Percentiles rank a stretch among this genome's conserved stretches.
phyloP scores from a whole-genome alignment of 23 tunicate genomes.

The Trididemnum nubilum region DNA sequence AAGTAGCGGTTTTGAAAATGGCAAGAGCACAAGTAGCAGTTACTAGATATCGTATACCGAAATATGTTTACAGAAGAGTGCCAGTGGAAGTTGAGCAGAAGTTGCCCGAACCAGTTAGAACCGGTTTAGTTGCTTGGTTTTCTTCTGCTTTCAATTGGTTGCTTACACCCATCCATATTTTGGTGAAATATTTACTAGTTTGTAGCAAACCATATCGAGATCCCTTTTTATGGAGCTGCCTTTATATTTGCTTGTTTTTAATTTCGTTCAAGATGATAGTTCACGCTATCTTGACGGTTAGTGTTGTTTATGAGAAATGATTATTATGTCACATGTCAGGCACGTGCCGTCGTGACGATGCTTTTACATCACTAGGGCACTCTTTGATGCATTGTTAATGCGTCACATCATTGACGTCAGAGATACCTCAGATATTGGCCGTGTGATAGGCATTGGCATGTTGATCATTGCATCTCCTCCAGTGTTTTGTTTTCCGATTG shows the following conservation, averaged over 20 bases:
- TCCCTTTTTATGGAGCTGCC: neutral
- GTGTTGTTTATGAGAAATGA: too few relatives aligned
- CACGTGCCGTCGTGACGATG: too few relatives aligned
- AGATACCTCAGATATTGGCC: too few relatives aligned
- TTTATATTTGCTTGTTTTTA: conserved; percentile 9
- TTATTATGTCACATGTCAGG: too few relatives aligned
- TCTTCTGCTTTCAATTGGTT: neutral
- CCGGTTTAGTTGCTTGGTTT: neutral
- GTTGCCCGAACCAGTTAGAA: neutral
- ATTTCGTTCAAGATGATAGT: conserved; percentile 14
- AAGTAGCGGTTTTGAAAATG: too few relatives aligned
- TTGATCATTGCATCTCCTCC: too few relatives aligned
- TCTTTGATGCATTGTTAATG: too few relatives aligned
- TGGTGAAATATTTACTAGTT: neutral
- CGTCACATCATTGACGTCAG: too few relatives aligned
- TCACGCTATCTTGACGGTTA: conserved; percentile 31
- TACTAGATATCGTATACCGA: neutral
- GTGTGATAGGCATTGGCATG: too few relatives aligned
- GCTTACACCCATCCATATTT: neutral
- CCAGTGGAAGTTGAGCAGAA: neutral
- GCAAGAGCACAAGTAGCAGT: neutral
- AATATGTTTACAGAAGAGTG: neutral
- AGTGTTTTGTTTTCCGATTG: too few relatives aligned
- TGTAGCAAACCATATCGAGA: conserved; percentile 24
- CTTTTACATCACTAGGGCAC: too few relatives aligned